phyloP scores from a whole-genome alignment of 2,113 vertebrate genomes.

The Acrocephalus kingi region DNA sequence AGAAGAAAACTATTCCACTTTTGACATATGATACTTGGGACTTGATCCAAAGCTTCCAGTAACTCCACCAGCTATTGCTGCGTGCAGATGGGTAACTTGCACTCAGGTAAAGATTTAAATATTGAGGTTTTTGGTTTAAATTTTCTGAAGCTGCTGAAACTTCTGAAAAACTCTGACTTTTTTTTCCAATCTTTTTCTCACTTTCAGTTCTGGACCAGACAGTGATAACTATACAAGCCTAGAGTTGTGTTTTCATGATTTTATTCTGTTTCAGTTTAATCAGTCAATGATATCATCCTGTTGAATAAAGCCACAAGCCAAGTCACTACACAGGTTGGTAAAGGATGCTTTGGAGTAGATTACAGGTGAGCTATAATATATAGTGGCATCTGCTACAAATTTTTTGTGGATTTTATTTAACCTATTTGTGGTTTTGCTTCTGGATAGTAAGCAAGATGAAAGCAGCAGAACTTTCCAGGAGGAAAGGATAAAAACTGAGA shows the following conservation, averaged over 20 bases:
- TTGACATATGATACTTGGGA: neutral
- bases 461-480: neutral
- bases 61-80: neutral
- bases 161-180: neutral
- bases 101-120: neutral
- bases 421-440: neutral
- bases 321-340: neutral
- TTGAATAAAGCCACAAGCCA: neutral
- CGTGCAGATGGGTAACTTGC: neutral
- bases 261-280: neutral
- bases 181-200: neutral
- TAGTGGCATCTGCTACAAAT: neutral
- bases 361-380: neutral
- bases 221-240: neutral
- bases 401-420: neutral
- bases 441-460: neutral
- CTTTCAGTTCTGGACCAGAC: neutral
- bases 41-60: neutral
- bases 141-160: neutral
- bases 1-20: neutral
- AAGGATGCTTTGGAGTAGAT: neutral
- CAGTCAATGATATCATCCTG: neutral
- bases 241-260: neutral
- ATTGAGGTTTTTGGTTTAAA: neutral
- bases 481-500: neutral